Conservation (phyloP, 2,888 invertebrate species). For the Scaptomyza parva region DNA sequence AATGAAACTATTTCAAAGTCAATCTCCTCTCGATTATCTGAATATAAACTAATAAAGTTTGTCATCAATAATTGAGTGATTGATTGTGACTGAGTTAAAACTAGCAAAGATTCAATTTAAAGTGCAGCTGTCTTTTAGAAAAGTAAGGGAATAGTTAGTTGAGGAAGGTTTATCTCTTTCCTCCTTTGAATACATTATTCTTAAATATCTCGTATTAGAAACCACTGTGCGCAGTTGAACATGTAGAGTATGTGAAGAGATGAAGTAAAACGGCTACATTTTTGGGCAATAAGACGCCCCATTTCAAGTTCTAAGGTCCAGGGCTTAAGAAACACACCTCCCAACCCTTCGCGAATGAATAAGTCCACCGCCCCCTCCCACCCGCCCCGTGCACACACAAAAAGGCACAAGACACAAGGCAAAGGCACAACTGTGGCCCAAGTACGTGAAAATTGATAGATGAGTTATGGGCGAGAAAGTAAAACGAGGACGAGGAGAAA, state of each 20-base stretch:
- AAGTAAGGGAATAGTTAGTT: background rate
- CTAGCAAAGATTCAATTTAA: background rate
- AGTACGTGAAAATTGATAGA: conserved; percentile 84
- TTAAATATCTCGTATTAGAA: background rate
- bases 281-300: conserved; percentile 77
- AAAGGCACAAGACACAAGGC: conserved; percentile 2
- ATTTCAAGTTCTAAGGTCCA: conserved; percentile 58
- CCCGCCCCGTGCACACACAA: conserved; percentile 9
- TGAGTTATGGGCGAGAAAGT: conserved; percentile 81
- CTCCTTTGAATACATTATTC: no score
- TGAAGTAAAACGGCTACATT: conserved; percentile 66
- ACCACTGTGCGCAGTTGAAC: conserved; percentile 73
- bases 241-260: no score
- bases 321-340: conserved; percentile 44
- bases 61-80: background rate
- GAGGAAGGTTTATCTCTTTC: no score
- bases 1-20: background rate
- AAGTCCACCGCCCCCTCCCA: no score
- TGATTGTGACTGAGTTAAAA: background rate
- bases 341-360: no score
- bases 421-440: conserved; percentile 69
- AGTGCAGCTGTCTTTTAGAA: background rate
- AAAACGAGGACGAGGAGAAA: conserved; percentile 55
- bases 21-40: background rate
- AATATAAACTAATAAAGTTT: background rate